Percentiles rank a stretch among this genome's conserved stretches.
Conservation (phyloP, 2,113 vertebrate species). For the Leptosomus discolor region DNA sequence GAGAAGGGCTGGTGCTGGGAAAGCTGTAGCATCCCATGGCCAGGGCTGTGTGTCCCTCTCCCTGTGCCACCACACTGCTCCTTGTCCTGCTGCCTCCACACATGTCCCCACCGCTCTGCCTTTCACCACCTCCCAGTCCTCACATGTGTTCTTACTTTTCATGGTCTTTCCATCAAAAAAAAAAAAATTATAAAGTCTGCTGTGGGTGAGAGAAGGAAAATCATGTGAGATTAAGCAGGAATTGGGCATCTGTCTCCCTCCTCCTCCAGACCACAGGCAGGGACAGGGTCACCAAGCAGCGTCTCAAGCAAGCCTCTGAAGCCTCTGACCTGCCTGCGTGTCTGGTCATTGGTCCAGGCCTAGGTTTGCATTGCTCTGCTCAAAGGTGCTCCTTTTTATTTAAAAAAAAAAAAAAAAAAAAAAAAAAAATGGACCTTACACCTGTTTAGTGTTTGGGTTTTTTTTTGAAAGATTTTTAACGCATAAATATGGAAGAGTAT, state of each 20-base stretch:
- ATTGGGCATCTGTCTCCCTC: not conserved
- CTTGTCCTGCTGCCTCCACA: fast-evolving
- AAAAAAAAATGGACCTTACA: not conserved
- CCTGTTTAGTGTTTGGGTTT: not conserved
- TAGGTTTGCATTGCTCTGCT: not conserved
- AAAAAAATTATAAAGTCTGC: not conserved
- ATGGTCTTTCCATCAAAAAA: not conserved
- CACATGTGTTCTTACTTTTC: fast-evolving
- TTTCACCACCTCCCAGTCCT: not conserved
- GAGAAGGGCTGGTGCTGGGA: not conserved
- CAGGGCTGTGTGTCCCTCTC: not conserved
- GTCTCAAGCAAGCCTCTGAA: not conserved
- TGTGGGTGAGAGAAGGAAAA: not conserved
- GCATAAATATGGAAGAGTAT: not conserved
- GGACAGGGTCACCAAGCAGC: not conserved
- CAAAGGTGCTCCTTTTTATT: not conserved
- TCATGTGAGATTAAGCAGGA: not conserved
- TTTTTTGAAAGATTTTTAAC: not conserved
- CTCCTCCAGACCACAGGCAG: not conserved
- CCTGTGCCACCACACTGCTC: not conserved
- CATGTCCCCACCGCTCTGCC: fast-evolving
- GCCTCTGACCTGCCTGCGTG: not conserved
- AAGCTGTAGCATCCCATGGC: not conserved
- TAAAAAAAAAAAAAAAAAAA: not conserved
- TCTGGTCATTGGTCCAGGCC: not conserved